Base-by-base conservation (phyloP, 1,140 invertebrate species). In the Brachionus asplanchnoidis region DNA sequence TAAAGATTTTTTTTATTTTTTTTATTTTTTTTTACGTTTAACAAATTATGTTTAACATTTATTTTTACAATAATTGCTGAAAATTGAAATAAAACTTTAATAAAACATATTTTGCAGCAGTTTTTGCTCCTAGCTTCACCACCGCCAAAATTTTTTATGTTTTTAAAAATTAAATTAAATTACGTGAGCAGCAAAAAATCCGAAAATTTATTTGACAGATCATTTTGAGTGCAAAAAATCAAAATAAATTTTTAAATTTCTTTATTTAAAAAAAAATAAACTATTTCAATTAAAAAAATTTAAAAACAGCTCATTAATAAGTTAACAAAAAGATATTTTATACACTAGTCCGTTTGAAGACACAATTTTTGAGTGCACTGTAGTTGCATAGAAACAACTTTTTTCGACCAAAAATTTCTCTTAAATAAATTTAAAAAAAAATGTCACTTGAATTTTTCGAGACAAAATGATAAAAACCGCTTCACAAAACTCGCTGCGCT, bases 341-440 rank as follows among this genome's bases (percentile, higher is more conserved):
- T 50, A 7, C 7, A 36, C 7, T 36, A 7, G 53, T 60, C 53
- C 53, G 46, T 60, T 60, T 60, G 17, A 60, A 23, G 53, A 60
- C 53, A 60, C 17, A 60, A 9, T 60, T 20, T 56, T 60, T 60
- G 17, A 60, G 20, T 60, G 20, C 20, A 60, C 53, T 60, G 53
- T 60, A 68, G 66, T 68, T 68, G 66, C 66, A 68, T 68, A 68
- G 66, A 68, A 68, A 68, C 66, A 12, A 68, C 26, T 32, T 26
- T 66, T 65, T 68, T 60, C 23, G 26, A 26, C 66, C 20, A 32
- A 68, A 68, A 23, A 28, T 32, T 32, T 32, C 7, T 32, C 2
- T 14, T 32, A 8, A 17, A 23, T 1, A 32, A 32, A 68, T 11
- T 12, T 14, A n/a, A 40, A 32, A 32, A 28, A 68, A 68, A 68